These are phyloP conservation scores for Phoenicopterus ruber DNA, from an alignment of 2,113 vertebrate genomes.

Conservation along the genomic window DNA sequence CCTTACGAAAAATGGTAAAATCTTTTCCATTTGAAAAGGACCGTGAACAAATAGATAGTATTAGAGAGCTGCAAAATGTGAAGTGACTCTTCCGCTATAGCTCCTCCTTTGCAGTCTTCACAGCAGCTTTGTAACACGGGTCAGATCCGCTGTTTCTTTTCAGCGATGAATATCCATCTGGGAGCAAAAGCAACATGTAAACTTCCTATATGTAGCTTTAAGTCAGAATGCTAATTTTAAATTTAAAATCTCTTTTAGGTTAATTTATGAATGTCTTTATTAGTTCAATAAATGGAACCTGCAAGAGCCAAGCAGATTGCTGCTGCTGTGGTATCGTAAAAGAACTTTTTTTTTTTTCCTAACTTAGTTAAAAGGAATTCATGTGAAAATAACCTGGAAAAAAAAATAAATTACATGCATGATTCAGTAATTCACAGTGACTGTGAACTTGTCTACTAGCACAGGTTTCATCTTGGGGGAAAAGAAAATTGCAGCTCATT, in stretches of 20 bases:
- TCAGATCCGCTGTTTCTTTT: neutral
- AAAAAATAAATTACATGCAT: neutral
- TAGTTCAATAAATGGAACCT: neutral
- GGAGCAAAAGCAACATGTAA: neutral
- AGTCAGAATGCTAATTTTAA: neutral
- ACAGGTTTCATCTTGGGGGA: neutral
- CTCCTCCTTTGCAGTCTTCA: neutral
- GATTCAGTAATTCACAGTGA: neutral
- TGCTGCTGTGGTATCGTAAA: neutral
- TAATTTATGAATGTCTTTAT: neutral
- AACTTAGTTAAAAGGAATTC: neutral
- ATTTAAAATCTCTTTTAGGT: neutral
- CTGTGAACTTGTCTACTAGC: neutral
- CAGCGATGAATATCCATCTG: neutral
- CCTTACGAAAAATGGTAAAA: neutral
- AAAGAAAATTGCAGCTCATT: slow-evolving; percentile 10
- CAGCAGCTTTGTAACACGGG: neutral
- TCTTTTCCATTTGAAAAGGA: neutral
- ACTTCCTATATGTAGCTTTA: neutral
- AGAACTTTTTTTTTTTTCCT: neutral
- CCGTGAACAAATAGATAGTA: neutral
- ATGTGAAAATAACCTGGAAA: neutral
- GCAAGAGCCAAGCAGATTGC: neutral
- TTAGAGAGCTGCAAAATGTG: neutral
- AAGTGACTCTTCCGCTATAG: neutral